A percentile compares a stretch with the other conserved stretches of the same genome.
Evolutionary conservation across 2,888 invertebrate species (phyloP).

Genomic region (Leucoma salicis): DNA sequence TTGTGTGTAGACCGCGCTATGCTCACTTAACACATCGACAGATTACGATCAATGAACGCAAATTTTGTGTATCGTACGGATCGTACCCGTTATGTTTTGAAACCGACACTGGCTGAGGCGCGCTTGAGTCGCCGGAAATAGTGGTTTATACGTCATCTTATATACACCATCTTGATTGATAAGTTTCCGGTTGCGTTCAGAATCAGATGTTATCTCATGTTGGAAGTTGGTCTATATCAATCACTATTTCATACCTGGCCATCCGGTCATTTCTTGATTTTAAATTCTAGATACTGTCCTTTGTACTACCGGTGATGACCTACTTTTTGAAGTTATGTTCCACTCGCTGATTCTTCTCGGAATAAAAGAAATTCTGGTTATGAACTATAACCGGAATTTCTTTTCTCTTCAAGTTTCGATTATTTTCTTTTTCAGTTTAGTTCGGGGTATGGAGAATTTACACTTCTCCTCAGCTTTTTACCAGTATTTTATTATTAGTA

Average conservation of each 20-base stretch:
- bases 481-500: too few species aligned
- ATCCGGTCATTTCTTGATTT: slow-evolving; percentile 18
- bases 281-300: too few species aligned
- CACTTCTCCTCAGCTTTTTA: too few species aligned
- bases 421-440: too few species aligned
- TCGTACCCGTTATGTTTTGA: slow-evolving; percentile 47
- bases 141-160: slow-evolving; percentile 48
- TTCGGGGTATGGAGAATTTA: too few species aligned
- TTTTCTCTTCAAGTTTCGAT: too few species aligned
- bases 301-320: too few species aligned
- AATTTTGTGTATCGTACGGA: slow-evolving; percentile 44
- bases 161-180: slow-evolving; percentile 45
- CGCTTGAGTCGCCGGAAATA: slow-evolving; percentile 43
- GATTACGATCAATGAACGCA: slow-evolving; percentile 42
- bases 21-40: slow-evolving; percentile 23
- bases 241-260: slow-evolving; percentile 15
- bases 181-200: slow-evolving; percentile 44
- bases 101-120: slow-evolving; percentile 33
- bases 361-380: too few species aligned
- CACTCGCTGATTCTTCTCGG: too few species aligned
- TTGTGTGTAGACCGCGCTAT: too few species aligned
- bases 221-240: slow-evolving; percentile 34
- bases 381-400: too few species aligned
- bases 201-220: slow-evolving; percentile 31
- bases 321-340: too few species aligned